These are phyloP conservation scores for Ernsta delagoae DNA, from an alignment of 2,888 invertebrate species.

Conservation along the genomic window DNA sequence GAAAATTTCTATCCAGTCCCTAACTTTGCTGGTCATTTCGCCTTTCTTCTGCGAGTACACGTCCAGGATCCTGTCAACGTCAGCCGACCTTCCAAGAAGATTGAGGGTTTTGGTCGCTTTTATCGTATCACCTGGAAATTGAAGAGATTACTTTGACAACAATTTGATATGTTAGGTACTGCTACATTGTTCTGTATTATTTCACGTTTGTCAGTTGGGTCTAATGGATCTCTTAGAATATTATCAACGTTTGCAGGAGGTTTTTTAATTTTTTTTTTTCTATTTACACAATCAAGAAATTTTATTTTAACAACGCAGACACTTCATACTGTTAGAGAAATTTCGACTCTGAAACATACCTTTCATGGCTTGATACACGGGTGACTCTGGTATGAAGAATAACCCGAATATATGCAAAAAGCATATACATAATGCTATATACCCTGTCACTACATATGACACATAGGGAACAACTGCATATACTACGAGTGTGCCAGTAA, in stretches of 20 bases:
- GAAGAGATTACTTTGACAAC: too few species aligned
- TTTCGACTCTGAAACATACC: constrained; percentile 43
- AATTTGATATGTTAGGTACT: too few species aligned
- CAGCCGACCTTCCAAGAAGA: constrained; percentile 49
- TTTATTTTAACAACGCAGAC: too few species aligned
- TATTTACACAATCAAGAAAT: too few species aligned
- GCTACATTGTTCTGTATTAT: too few species aligned
- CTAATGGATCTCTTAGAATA: too few species aligned
- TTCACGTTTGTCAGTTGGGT: too few species aligned
- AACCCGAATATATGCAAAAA: constrained; percentile 46
- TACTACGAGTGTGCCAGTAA: constrained; percentile 51
- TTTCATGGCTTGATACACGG: constrained; percentile 55
- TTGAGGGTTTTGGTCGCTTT: constrained; percentile 51
- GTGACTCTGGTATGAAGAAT: constrained; percentile 56
- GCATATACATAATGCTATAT: constrained; percentile 51
- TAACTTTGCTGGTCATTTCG: constrained; percentile 41
- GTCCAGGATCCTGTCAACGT: constrained; percentile 49
- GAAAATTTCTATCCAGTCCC: constrained; percentile 48
- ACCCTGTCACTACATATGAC: constrained; percentile 51
- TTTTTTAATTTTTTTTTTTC: too few species aligned
- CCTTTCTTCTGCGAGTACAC: constrained; percentile 42
- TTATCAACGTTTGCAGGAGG: too few species aligned
- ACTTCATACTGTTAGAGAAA: too few species aligned
- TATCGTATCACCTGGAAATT: constrained; percentile 47
- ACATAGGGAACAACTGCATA: constrained; percentile 56